A percentile compares a stretch with the other conserved stretches of the same genome.
phyloP scores from a whole-genome alignment of 2,113 vertebrate genomes.

The Dendrocopos noguchii region DNA sequence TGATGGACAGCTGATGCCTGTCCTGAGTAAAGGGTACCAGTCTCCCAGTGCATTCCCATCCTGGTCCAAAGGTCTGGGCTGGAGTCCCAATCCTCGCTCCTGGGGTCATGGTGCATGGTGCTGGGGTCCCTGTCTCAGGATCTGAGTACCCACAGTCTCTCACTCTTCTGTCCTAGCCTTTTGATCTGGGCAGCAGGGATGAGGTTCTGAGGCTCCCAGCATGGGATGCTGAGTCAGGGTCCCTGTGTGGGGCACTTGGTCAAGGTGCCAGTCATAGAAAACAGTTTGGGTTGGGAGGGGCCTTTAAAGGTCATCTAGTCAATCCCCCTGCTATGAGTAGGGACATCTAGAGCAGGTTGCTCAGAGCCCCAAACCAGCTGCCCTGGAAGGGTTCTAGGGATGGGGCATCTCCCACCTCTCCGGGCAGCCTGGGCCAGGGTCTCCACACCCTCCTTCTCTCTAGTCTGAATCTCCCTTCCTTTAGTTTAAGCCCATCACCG shows the following conservation, averaged over 20 bases:
- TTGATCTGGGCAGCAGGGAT: neutral
- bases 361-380: neutral
- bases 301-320: neutral
- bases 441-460: neutral
- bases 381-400: neutral
- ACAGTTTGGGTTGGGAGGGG: neutral
- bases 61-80: neutral
- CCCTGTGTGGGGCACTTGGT: neutral
- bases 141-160: too few relatives aligned
- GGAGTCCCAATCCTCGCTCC: neutral
- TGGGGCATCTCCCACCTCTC: too few relatives aligned
- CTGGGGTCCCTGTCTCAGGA: neutral
- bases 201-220: neutral
- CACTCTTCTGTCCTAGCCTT: neutral
- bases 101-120: fast-evolving
- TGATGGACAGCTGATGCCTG: neutral
- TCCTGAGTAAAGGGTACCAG: neutral
- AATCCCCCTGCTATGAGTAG: neutral
- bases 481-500: neutral
- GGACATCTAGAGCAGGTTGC: neutral
- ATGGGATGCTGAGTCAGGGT: neutral
- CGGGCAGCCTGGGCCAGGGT: neutral
- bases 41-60: neutral
- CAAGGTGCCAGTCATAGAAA: too few relatives aligned
- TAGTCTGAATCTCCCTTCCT: neutral